Percentiles rank a stretch among this genome's conserved stretches.
These are phyloP conservation scores for Spilosoma lubricipeda DNA, from an alignment of 2,888 invertebrate species.

Conservation along the genomic window DNA sequence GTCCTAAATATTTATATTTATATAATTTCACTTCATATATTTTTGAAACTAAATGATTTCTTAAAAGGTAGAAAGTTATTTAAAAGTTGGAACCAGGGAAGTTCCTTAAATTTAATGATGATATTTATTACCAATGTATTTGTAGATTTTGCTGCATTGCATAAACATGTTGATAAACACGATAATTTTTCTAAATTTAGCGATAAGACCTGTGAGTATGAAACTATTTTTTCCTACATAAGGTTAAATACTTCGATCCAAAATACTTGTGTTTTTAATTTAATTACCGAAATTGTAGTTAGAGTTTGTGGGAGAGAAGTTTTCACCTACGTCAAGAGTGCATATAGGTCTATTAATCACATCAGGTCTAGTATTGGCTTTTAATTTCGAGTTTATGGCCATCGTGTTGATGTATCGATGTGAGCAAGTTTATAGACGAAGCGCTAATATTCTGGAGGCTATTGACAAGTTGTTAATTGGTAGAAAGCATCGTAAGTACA, in stretches of 20 bases:
- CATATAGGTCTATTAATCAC: background rate
- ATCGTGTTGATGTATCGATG: slow-evolving; percentile 2
- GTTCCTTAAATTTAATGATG: no score
- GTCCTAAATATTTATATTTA: no score
- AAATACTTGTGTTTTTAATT: no score
- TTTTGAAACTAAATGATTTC: no score
- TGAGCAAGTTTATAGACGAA: background rate
- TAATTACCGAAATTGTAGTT: no score
- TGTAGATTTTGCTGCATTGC: slow-evolving; percentile 25
- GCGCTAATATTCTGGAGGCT: background rate
- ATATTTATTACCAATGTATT: background rate
- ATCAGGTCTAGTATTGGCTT: background rate
- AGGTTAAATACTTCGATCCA: no score
- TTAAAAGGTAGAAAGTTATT: no score
- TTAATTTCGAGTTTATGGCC: background rate
- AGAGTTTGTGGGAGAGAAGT: no score
- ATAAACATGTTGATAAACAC: slow-evolving; percentile 22
- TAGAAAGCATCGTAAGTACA: background rate
- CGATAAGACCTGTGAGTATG: no score
- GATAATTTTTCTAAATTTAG: background rate
- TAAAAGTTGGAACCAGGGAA: no score
- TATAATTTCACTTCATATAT: no score
- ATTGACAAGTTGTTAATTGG: background rate
- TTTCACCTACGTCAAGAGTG: background rate
- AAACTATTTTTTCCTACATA: no score